Base-by-base conservation (phyloP, 1,140 invertebrate genomes). In the Saccostrea glomerata region DNA sequence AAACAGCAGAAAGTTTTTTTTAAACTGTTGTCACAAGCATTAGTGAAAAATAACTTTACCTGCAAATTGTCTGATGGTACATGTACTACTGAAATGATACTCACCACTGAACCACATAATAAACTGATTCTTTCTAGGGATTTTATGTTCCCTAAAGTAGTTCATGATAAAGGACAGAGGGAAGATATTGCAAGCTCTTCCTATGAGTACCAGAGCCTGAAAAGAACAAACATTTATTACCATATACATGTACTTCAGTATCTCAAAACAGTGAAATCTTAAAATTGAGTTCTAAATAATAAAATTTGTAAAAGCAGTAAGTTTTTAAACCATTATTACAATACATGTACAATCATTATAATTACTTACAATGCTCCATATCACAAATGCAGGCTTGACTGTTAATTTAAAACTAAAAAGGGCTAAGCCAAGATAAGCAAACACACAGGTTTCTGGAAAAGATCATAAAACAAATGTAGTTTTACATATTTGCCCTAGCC, bases 71-170 rank as follows among this genome's bases (percentile, higher is more conserved):
- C 47, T 25, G 25, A 36, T 54, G 60, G 12, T 30, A 77, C 13
- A 11, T n/a, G n/a, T n/a, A n/a, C n/a, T n/a, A 30, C 11, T 83
- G n/a, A 83, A 15, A 83, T 11, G 17, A 54, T 15, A 84, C 96
- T 95, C 94, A 96, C 97, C 97, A 95, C 98, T 99, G 93, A 99
- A 99, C 98, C 98, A 99, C 98, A 99, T 99, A 82, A 99, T 99
- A 93, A 99, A 99, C 97, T 99, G 99, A 98, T 99, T 99, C 95
- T 98, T 98, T 93, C 97, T 97, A 0, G 98, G 99, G 82, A 99
- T 99, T 95, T 98, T 98, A 95, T 99, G 98, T 94, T 99, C 98
- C 54, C 98, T 96, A 95, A 99, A 99, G 94, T 97, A 97, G 94
- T 99, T 99, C 11, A 98, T 97, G 12, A 99, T 95, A 91, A 98